Conservation (phyloP, 2,888 invertebrate genomes). For the Rotaria magnacalcarata region DNA sequence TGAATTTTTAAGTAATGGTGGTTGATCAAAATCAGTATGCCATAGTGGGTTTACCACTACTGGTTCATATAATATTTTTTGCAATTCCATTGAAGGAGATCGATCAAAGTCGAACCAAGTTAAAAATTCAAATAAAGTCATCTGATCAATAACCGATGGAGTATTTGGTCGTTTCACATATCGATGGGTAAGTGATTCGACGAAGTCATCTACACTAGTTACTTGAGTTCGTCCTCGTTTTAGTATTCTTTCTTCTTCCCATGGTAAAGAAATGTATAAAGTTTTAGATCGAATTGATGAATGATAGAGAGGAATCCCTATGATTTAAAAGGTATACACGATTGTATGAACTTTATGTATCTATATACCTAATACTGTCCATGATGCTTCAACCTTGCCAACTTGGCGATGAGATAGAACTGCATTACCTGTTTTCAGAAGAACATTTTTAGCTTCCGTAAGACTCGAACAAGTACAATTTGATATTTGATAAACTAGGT, state of each 20-base stretch:
- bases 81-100: background rate
- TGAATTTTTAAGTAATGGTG: background rate
- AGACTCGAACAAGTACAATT: background rate
- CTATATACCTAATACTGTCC: background rate
- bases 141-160: background rate
- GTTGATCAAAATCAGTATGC: background rate
- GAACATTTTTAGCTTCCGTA: background rate
- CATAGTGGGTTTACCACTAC: background rate
- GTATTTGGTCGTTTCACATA: background rate
- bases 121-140: background rate
- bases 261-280: conserved; percentile 6
- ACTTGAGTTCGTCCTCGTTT: background rate
- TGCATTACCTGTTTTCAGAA: background rate
- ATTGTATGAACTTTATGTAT: background rate
- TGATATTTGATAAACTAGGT: background rate
- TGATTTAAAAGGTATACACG: rapidly evolving
- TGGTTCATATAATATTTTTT: background rate
- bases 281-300: background rate
- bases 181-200: background rate
- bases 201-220: background rate
- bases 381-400: background rate
- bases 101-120: background rate
- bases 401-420: background rate
- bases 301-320: background rate
- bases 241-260: background rate